Base-by-base conservation (phyloP, 1,140 invertebrate species). In the Vollenhovia emeryi region DNA sequence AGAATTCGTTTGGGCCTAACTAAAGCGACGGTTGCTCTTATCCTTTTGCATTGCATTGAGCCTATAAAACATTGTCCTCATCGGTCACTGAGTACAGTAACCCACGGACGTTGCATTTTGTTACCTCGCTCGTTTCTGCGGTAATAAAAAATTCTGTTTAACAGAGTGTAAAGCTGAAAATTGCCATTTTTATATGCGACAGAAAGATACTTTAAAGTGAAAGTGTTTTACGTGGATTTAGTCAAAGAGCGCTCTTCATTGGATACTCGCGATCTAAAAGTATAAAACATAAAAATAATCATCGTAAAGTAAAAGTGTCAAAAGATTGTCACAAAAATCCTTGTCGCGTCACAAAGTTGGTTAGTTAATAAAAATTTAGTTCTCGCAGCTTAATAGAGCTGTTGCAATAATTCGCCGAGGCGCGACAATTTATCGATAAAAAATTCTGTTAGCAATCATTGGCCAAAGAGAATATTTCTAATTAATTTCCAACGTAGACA, bases 41-140 rank as follows among this genome's bases (percentile, higher is more conserved):
- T 92, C 75, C 74, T 92, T 93, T 93, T 93, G 92, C 92, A 93
- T 93, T 93, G 86, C 84, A 88, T 83, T 30, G 74, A 83, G 89
- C 89, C 89, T 93, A 94, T 94, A 94, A 94, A 94, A 90, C 91
- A 92, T 91, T 91, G 89, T 91, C 87, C 87, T 87, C 69, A 59
- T 86, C 87, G 89, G 86, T 89, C 89, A 89, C 36, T 21, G 88
- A 87, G 91, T 92, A 91, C 93, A 93, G 93, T 94, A 91, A 92
- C 88, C 88, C 86, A 71, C 86, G 86, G 91, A 87, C 92, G 84
- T 87, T 79, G 59, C 90, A 90, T 91, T 66, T 89, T 85, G 80
- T 40, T 52, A 79, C 66, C 64, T 83, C 74, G 45, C 15, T 62
- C n/a, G 40, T 36, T 48, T 66, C 45, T 33, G 50, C 24, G 36